Percentiles rank a stretch among this genome's conserved stretches.
phyloP scores from a whole-genome alignment of 1,140 invertebrate species.

The Telenomus remus region DNA sequence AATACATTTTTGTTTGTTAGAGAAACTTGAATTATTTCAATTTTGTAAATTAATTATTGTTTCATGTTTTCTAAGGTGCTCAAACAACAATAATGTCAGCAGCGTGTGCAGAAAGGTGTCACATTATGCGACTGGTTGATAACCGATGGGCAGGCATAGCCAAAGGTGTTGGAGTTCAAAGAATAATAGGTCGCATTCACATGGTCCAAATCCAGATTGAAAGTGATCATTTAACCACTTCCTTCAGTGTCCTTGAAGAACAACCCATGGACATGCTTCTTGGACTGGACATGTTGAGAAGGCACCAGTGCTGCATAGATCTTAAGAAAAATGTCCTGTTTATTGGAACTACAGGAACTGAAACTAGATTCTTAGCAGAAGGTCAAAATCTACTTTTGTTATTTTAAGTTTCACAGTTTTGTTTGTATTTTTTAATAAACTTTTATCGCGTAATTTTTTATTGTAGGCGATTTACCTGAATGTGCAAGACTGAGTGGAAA shows the following conservation, averaged over 20 bases:
- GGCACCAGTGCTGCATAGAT: slow-evolving; percentile 97
- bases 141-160: slow-evolving; percentile 95
- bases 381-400: slow-evolving; percentile 62
- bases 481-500: slow-evolving; percentile 76
- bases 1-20: too few relatives aligned
- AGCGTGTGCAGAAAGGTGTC: slow-evolving; percentile 93
- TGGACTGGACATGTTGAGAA: slow-evolving; percentile 96
- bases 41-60: background rate
- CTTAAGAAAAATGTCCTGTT: slow-evolving; percentile 90
- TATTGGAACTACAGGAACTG: slow-evolving; percentile 96
- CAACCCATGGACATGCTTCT: slow-evolving; percentile 99
- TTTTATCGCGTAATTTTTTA: slow-evolving; percentile 6
- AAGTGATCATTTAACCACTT: slow-evolving; percentile 93
- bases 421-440: slow-evolving; percentile 36
- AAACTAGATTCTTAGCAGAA: slow-evolving; percentile 93
- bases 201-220: slow-evolving; percentile 98
- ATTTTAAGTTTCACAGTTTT: background rate
- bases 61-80: slow-evolving; percentile 79
- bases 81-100: slow-evolving; percentile 97
- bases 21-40: too few relatives aligned
- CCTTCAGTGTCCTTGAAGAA: slow-evolving; percentile 97
- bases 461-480: slow-evolving; percentile 71
- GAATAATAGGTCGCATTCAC: slow-evolving; percentile 96
- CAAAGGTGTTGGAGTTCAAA: slow-evolving; percentile 96
- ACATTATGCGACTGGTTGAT: slow-evolving; percentile 97